phyloP scores from a whole-genome alignment of 2,888 invertebrate genomes.

The Orgyia antiqua region DNA sequence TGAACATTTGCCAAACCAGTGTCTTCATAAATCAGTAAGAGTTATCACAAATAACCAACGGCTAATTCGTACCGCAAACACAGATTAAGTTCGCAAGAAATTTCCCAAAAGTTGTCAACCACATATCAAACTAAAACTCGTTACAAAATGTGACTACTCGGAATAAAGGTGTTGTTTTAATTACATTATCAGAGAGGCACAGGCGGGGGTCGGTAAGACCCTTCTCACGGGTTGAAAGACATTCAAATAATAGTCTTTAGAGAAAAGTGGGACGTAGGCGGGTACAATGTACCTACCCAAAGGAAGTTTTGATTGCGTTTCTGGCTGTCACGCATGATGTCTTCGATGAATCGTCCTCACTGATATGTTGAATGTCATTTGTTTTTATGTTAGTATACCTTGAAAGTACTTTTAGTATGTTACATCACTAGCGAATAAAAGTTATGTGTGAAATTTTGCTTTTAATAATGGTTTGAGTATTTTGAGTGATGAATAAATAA shows the following conservation, averaged over 20 bases:
- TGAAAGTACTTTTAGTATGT: no score
- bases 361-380: conserved; percentile 27
- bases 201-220: conserved; percentile 60
- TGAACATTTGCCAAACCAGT: no score
- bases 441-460: no score
- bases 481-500: no score
- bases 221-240: conserved; percentile 76
- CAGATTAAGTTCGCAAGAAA: conserved; percentile 24
- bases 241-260: conserved; percentile 75
- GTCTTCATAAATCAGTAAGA: no score
- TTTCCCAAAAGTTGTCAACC: conserved; percentile 27
- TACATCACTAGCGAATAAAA: conserved; percentile 10
- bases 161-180: conserved; percentile 78
- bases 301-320: conserved; percentile 69
- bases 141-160: conserved; percentile 52
- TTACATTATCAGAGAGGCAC: conserved; percentile 75
- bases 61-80: conserved; percentile 19
- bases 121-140: conserved; percentile 46
- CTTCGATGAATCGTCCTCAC: conserved; percentile 49
- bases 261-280: conserved; percentile 46
- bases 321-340: conserved; percentile 59
- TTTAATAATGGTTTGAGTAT: no score
- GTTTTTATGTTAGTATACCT: conserved; percentile 28
- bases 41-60: no score
- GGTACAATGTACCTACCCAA: conserved; percentile 27